Evolutionary conservation across 1,140 invertebrate species (phyloP).

Genomic region (Drosophila chauvacae): DNA sequence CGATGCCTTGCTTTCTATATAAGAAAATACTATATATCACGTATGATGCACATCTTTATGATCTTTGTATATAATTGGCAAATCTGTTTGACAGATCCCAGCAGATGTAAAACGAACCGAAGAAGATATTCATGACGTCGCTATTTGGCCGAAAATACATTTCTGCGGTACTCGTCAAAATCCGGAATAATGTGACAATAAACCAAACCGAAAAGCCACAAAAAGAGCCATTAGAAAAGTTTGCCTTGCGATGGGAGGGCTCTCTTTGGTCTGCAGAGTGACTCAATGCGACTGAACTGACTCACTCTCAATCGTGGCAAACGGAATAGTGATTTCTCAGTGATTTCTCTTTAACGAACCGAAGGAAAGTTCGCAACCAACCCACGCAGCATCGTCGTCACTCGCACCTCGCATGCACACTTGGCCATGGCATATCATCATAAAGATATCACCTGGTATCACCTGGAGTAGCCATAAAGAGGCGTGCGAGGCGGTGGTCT

Average conservation of each 20-base stretch:
- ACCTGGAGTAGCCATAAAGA: conserved; percentile 24
- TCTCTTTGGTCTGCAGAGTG: conserved; percentile 1
- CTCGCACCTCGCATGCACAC: conserved; percentile 29
- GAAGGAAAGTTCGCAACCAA: conserved; percentile 11
- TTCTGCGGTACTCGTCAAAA: conserved; percentile 1
- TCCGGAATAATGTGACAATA: conserved; percentile 2
- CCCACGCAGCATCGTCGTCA: conserved; percentile 36
- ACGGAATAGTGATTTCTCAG: not conserved
- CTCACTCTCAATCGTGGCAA: conserved; percentile 1
- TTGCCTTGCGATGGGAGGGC: not conserved
- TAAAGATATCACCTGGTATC: conserved; percentile 22
- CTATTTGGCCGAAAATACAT: conserved; percentile 1
- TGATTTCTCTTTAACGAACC: conserved; percentile 16
- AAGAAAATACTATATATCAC: not conserved
- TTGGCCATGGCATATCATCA: conserved; percentile 5
- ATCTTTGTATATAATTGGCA: not conserved
- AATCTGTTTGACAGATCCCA: conserved; percentile 1
- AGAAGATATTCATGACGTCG: conserved; percentile 6
- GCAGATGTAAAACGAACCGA: conserved; percentile 11
- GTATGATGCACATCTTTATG: not conserved
- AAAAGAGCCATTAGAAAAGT: not conserved
- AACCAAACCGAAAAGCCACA: not conserved
- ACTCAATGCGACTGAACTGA: conserved; percentile 6
- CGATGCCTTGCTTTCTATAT: not conserved
- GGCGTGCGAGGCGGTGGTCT: not conserved